Conservation (phyloP, 1,140 invertebrate species). For the Macrostomum lignano region DNA sequence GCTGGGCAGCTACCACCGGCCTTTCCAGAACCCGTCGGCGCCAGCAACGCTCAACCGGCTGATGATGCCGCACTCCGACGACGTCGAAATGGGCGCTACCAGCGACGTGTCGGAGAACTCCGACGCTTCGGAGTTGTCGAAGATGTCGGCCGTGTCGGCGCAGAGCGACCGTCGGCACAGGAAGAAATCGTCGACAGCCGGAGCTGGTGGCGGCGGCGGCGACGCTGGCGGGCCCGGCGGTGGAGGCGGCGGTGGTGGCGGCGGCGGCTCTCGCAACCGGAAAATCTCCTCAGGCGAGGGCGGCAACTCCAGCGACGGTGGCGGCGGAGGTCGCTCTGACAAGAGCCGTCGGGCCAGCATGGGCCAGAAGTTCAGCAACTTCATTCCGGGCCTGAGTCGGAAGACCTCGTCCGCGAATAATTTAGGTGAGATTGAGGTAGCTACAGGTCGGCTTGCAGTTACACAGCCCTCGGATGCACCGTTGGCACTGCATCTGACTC, state of each 20-base stretch:
- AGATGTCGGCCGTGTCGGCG: conserved; percentile 21
- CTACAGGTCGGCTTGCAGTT: not conserved
- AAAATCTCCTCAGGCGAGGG: conserved; percentile 6
- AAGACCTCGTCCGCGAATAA: conserved; percentile 84
- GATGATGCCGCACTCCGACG: too few relatives aligned
- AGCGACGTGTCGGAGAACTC: conserved; percentile 24
- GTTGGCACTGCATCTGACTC: too few relatives aligned
- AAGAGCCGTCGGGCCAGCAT: conserved; percentile 32
- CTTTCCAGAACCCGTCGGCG: too few relatives aligned
- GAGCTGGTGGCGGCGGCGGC: conserved; percentile 11
- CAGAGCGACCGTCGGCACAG: conserved; percentile 23
- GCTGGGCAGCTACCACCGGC: too few relatives aligned
- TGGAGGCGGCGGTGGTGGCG: not conserved
- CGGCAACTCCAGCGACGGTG: conserved; percentile 34
- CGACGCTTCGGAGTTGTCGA: conserved; percentile 27
- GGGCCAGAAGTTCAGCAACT: conserved; percentile 26
- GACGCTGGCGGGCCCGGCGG: conserved; percentile 7
- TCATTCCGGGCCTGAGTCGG: conserved; percentile 45
- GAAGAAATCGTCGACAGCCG: conserved; percentile 9
- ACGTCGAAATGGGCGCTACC: too few relatives aligned
- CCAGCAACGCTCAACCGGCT: too few relatives aligned
- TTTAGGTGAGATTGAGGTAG: conserved; percentile 52
- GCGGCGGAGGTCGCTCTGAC: conserved; percentile 72
- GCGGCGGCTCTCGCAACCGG: conserved; percentile 5
- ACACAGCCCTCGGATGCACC: not conserved